Conservation (phyloP, 2,797 vertebrate genomes). For the Sitta carolinensis region DNA sequence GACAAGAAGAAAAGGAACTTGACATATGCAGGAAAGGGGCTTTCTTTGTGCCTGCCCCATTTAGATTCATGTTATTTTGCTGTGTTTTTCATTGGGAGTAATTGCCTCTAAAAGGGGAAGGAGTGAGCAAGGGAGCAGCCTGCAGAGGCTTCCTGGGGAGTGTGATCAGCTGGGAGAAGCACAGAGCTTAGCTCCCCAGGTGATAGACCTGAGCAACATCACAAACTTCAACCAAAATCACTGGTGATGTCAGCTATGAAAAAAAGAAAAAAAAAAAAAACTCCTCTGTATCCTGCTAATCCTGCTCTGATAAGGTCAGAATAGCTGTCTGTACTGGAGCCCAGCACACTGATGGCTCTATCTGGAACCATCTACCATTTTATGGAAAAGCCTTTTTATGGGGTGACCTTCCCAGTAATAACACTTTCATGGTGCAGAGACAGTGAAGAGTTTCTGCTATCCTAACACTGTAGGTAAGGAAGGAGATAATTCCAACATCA, state of each 20-base stretch:
- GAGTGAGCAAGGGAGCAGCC: neutral
- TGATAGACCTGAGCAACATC: neutral
- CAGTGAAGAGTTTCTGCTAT: neutral
- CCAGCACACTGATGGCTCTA: neutral
- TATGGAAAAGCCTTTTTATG: neutral
- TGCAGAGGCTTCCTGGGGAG: neutral
- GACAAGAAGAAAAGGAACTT: neutral
- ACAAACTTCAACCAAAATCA: neutral
- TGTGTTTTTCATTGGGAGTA: neutral
- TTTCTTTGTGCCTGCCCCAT: neutral
- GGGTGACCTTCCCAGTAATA: conserved; percentile 5
- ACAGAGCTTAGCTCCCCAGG: neutral
- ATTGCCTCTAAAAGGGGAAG: neutral
- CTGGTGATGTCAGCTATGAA: neutral
- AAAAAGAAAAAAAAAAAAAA: neutral
- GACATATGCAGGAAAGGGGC: neutral
- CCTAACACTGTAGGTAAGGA: neutral
- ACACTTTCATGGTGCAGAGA: neutral
- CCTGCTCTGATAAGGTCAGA: neutral
- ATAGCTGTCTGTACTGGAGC: neutral
- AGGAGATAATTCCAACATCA: too few species aligned
- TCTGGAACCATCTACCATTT: neutral
- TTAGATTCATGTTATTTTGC: neutral
- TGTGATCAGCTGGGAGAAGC: neutral
- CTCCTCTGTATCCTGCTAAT: neutral